Evolutionary conservation across 2,113 vertebrate species (phyloP).

Genomic region (Platichthys stellatus): DNA sequence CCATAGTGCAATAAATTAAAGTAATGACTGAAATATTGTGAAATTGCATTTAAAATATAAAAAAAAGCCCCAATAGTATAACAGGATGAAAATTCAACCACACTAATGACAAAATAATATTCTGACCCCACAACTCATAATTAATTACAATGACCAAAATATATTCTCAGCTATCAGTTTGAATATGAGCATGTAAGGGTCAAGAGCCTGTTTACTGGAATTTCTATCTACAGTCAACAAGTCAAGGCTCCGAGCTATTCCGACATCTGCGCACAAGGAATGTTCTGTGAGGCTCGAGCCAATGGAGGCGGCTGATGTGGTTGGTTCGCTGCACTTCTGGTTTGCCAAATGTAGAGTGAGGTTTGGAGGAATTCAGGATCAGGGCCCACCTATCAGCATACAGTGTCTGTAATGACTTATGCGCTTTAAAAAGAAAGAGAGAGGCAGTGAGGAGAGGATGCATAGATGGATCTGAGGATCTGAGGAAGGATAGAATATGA

Average conservation of each 20-base stretch:
- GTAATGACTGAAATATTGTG: background rate
- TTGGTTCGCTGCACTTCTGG: constrained; percentile 21
- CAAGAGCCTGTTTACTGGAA: background rate
- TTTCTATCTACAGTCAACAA: background rate
- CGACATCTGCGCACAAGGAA: constrained; percentile 51
- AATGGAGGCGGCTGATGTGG: constrained; percentile 48
- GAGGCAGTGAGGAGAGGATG: background rate
- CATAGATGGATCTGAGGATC: constrained; percentile 10
- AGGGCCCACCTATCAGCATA: constrained; percentile 31
- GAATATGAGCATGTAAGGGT: background rate
- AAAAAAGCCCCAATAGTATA: too few species aligned
- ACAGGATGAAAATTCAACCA: too few species aligned
- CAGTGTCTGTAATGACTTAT: constrained; percentile 45
- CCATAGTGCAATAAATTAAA: background rate
- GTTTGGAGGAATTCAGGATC: constrained; percentile 56
- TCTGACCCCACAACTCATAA: background rate
- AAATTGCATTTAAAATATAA: background rate
- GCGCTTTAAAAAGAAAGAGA: constrained; percentile 36
- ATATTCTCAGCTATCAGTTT: background rate
- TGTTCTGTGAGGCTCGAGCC: constrained; percentile 47
- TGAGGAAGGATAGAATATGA: background rate
- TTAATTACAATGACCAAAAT: background rate
- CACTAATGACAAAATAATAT: background rate
- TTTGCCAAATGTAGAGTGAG: constrained; percentile 57
- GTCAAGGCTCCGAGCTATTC: constrained; percentile 25